These are phyloP conservation scores for Pseudomyrmex flavicornis DNA, from an alignment of 1,140 invertebrate genomes.

Conservation along the genomic window DNA sequence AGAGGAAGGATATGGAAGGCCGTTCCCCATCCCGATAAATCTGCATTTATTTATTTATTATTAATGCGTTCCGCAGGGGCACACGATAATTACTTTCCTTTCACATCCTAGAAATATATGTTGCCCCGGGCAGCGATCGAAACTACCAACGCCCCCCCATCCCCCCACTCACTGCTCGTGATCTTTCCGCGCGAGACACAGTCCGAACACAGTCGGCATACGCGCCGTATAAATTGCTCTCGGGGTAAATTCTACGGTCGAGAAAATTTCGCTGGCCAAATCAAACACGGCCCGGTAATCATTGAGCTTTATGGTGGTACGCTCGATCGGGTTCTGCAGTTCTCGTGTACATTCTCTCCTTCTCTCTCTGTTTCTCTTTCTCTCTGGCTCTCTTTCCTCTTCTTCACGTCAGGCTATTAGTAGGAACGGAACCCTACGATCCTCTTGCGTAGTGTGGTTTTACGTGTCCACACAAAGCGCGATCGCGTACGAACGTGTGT, in stretches of 20 bases:
- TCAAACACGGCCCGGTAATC: conserved; percentile 57
- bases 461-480: conserved; percentile 47
- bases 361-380: neutral
- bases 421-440: conserved; percentile 46
- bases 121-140: conserved; percentile 25
- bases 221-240: conserved; percentile 52
- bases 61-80: conserved; percentile 27
- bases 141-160: conserved; percentile 16
- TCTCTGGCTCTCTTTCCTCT: neutral
- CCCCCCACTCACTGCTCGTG: neutral
- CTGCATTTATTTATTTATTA: conserved; percentile 45
- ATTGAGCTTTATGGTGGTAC: conserved; percentile 53
- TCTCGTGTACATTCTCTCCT: neutral
- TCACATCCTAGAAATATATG: conserved; percentile 55
- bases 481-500: neutral
- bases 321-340: conserved; percentile 26
- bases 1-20: no score
- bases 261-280: conserved; percentile 58
- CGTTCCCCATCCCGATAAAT: conserved; percentile 1
- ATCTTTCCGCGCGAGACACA: conserved; percentile 48
- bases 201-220: conserved; percentile 28
- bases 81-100: conserved; percentile 52
- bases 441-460: conserved; percentile 40
- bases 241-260: conserved; percentile 56
- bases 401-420: conserved; percentile 26